Evolutionary conservation across 2,113 vertebrate species (phyloP), one percentile per base, ranked within the genome.

Genomic region (Nettapus auritus): DNA sequence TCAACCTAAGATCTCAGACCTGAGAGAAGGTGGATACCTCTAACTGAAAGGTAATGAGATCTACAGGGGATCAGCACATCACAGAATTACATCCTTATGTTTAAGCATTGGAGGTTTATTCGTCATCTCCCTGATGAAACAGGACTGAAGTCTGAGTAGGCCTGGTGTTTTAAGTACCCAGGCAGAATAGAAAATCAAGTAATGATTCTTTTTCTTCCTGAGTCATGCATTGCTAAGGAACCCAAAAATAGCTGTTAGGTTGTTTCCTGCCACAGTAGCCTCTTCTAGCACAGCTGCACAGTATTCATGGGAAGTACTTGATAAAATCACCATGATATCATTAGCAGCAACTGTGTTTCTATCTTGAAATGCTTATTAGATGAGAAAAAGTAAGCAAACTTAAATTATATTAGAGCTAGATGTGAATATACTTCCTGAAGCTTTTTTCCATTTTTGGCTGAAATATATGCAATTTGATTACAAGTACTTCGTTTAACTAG

Each of bases 181-280:
- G 34, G 66, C 76, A 93, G 88, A 96, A 96, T 88, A 93, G 91
- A 78, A 96, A 97, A 96, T 96, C 92, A 96, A 96, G 82, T 78
- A 88, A 82, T 64, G 38, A 96, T 96, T 88, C 71, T 95, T 93
- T 74, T 93, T 94, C 56, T 95, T 96, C 92, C 92, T 88, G 91
- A 97, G 76, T 90, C 85, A 94, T 86, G 52, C 34, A 56, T 75
- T 93, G 91, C 64, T 90, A 81, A 89, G 46, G 73, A 42, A 80
- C 26, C 36, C 82, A 80, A 84, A 94, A 93, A 90, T 86, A 95
- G 68, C 59, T 81, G 53, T 93, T 90, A 44, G 60, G 60, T 78
- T 81, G 64, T 74, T 96, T 96, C 88, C 88, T 96, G 56, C 68
- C 76, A 75, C 48, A 90, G 90, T 60, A 94, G 42, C 86, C 91